These are phyloP conservation scores for Otolemur garnettii DNA, from an alignment of 2,113 vertebrate genomes.

Conservation along the genomic window DNA sequence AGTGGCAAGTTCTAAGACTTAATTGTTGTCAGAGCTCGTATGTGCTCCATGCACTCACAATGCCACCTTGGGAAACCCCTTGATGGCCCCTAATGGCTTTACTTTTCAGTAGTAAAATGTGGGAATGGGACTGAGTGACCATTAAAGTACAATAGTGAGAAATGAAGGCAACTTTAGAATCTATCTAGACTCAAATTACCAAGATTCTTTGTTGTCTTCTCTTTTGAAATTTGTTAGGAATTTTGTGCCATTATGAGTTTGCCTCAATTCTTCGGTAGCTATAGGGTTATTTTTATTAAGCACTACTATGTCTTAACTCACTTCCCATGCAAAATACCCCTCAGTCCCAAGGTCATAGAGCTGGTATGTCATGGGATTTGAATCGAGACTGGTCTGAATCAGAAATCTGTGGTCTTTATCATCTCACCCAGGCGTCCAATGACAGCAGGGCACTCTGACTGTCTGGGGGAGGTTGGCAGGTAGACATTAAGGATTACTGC, in stretches of 20 bases:
- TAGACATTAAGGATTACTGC: background rate
- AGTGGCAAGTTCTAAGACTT: too few species aligned
- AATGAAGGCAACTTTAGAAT: background rate
- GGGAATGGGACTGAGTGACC: background rate
- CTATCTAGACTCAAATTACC: background rate
- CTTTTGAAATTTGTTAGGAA: background rate
- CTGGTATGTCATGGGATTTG: background rate
- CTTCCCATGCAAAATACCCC: background rate
- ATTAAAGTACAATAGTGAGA: background rate
- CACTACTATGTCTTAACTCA: background rate
- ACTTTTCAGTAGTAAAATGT: background rate
- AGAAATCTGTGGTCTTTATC: background rate
- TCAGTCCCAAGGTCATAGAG: background rate
- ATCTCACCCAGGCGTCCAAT: background rate
- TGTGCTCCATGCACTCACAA: too few species aligned
- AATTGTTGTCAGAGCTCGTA: too few species aligned
- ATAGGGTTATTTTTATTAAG: background rate
- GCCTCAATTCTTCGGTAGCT: background rate
- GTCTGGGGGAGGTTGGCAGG: background rate
- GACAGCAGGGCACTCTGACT: background rate
- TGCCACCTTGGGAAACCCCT: background rate
- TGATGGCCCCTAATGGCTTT: rapidly evolving
- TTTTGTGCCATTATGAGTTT: background rate
- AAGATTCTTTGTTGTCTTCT: background rate
- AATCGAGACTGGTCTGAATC: background rate